Evolutionary conservation across 2,797 vertebrate genomes (phyloP).

Genomic region (Platyrinchus mystaceus): DNA sequence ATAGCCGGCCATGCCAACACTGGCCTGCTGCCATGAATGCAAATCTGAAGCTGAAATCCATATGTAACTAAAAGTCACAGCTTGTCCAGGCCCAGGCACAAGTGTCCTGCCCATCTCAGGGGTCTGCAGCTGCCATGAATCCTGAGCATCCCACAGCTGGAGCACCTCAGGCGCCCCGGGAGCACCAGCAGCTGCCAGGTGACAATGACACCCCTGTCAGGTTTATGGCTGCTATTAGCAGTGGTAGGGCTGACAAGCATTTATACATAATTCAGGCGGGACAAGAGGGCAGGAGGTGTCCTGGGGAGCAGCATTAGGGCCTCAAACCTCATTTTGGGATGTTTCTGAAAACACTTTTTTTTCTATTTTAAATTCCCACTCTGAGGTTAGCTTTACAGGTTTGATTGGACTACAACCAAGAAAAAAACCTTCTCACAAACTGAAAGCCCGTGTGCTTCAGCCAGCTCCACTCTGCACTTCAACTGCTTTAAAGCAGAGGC

Average conservation of each 20-base stretch:
- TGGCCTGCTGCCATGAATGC: not conserved
- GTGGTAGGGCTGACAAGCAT: not conserved
- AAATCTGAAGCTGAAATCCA: not conserved
- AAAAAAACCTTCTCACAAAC: not conserved
- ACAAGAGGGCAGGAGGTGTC: not conserved
- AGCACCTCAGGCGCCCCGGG: not conserved
- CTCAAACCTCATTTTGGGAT: not conserved
- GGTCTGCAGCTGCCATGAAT: not conserved
- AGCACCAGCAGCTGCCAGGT: not conserved
- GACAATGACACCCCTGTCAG: slow-evolving; percentile 20
- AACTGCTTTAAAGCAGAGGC: slow-evolving; percentile 48
- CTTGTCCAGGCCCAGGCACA: not conserved
- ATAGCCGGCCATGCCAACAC: not conserved
- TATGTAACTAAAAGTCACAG: not conserved
- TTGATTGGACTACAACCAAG: slow-evolving; percentile 36
- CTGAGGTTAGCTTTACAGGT: slow-evolving; percentile 51
- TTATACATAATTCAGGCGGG: not conserved
- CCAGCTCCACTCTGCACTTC: slow-evolving; percentile 46
- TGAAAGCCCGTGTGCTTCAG: slow-evolving; percentile 35
- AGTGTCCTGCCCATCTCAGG: not conserved
- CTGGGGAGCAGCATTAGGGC: not conserved
- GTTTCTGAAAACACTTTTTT: not conserved
- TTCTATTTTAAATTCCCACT: not conserved
- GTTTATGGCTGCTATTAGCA: not conserved
- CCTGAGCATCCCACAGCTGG: fast-evolving